Conservation (phyloP, 1,140 invertebrate species). For the Heterodera carotae region DNA sequence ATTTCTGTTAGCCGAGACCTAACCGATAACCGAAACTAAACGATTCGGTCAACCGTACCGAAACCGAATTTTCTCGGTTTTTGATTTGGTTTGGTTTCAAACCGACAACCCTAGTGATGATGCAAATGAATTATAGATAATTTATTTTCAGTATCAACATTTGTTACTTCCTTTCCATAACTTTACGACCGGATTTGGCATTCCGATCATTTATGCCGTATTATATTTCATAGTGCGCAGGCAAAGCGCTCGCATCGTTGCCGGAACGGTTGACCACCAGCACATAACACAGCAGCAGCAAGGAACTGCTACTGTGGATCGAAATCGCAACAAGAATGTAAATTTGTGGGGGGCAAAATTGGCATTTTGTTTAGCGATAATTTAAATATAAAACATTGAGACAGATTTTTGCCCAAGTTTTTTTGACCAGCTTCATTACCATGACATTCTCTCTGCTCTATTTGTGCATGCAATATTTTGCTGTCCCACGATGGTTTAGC, state of each 20-base stretch:
- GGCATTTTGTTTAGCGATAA: not conserved
- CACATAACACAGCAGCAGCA: not conserved
- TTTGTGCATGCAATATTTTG: slow-evolving; percentile 21
- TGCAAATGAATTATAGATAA: not conserved
- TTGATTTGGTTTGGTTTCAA: too few species aligned
- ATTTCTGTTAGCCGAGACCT: too few species aligned
- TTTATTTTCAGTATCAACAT: slow-evolving; percentile 15
- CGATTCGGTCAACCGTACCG: too few species aligned
- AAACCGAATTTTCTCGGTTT: too few species aligned
- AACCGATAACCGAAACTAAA: too few species aligned
- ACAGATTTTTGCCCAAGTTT: slow-evolving; percentile 24
- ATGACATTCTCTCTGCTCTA: not conserved
- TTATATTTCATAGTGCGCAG: slow-evolving; percentile 25
- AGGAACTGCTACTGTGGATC: not conserved
- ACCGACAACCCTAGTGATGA: too few species aligned
- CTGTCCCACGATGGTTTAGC: not conserved
- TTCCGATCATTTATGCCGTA: slow-evolving; percentile 24
- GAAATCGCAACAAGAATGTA: slow-evolving; percentile 1
- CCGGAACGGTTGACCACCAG: not conserved
- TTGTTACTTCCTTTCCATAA: not conserved
- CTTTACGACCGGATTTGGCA: slow-evolving; percentile 13
- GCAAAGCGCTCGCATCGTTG: slow-evolving; percentile 14
- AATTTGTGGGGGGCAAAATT: too few species aligned
- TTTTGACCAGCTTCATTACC: slow-evolving; percentile 1
- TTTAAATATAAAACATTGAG: not conserved